phyloP scores from a whole-genome alignment of 2,113 vertebrate species.

The Tupaia chinensis region DNA sequence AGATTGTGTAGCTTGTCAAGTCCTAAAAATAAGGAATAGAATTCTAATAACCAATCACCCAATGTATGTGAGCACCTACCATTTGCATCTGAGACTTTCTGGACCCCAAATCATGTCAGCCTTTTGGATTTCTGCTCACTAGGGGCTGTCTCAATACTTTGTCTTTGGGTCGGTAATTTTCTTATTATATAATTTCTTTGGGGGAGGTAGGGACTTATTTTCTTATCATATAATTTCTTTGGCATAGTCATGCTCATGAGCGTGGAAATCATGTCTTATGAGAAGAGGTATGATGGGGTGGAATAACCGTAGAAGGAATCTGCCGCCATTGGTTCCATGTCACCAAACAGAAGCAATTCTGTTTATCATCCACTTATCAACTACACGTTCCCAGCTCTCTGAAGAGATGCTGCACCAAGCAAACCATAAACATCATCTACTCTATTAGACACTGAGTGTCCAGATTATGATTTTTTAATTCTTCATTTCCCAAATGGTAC shows the following conservation, averaged over 20 bases:
- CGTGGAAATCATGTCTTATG: neutral
- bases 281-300: rapidly evolving
- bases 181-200: neutral
- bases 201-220: too few species aligned
- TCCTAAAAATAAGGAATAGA: slow-evolving; percentile 82
- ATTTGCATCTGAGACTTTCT: neutral
- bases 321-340: neutral
- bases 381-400: neutral
- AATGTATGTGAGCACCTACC: rapidly evolving
- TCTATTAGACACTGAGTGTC: neutral
- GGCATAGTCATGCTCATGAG: neutral
- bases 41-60: neutral
- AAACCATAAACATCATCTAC: neutral
- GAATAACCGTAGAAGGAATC: neutral
- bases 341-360: neutral
- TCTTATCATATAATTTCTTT: neutral
- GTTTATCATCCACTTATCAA: neutral
- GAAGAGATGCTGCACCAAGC: neutral
- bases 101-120: neutral
- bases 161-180: neutral
- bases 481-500: neutral
- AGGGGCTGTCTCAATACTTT: neutral
- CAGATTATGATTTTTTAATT: neutral
- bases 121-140: neutral
- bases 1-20: slow-evolving; percentile 93